These are phyloP conservation scores for Tiphia femorata DNA, from an alignment of 2,888 invertebrate genomes.

Conservation along the genomic window DNA sequence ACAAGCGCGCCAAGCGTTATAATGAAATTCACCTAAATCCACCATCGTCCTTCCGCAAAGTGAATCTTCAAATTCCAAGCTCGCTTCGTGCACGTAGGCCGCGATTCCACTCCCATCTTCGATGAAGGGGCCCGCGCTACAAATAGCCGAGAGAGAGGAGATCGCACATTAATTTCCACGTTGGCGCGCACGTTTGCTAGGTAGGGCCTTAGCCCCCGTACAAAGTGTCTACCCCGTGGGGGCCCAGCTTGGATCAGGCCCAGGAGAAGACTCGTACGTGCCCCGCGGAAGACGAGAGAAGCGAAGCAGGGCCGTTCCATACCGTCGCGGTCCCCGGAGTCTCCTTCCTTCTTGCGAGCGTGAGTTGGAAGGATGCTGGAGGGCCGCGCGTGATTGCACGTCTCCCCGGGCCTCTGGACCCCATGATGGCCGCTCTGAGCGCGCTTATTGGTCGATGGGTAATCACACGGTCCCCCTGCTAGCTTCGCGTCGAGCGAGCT, in stretches of 20 bases:
- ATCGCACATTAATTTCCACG: background rate
- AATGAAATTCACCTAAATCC: no score
- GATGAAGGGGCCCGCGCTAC: no score
- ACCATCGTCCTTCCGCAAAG: background rate
- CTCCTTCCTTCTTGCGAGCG: no score
- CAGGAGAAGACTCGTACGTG: background rate
- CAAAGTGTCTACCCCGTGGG: no score
- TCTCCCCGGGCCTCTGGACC: slow-evolving; percentile 66
- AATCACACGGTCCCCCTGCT: slow-evolving; percentile 64
- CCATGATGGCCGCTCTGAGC: slow-evolving; percentile 68
- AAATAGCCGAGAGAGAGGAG: background rate
- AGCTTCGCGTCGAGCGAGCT: no score
- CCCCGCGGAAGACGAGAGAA: background rate
- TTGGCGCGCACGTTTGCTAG: no score
- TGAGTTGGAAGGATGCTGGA: slow-evolving; percentile 37
- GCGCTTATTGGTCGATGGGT: slow-evolving; percentile 66
- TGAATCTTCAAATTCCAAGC: no score
- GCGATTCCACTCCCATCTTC: no score
- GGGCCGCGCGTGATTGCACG: slow-evolving; percentile 66
- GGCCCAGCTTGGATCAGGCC: slow-evolving; percentile 27
- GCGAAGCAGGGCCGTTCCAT: background rate
- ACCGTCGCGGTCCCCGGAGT: slow-evolving; percentile 5
- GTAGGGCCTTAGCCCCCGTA: no score
- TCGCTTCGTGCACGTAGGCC: background rate
- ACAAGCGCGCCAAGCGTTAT: no score